Conservation (phyloP, 2,113 vertebrate genomes). For the Ailuropoda melanoleuca region DNA sequence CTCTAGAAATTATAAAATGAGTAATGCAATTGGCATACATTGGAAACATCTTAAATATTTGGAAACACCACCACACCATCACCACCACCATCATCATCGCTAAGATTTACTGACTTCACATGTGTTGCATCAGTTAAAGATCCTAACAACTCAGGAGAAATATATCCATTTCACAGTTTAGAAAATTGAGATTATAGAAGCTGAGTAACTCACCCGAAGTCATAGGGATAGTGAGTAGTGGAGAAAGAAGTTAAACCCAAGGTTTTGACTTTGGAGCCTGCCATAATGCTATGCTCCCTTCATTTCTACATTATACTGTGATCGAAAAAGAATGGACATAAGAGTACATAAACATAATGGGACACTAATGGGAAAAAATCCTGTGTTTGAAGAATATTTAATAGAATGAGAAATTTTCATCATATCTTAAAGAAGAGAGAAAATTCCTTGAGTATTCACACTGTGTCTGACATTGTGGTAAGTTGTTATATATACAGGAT, state of each 20-base stretch:
- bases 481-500: neutral
- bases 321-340: neutral
- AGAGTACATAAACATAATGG: neutral
- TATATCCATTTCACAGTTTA: neutral
- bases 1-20: neutral
- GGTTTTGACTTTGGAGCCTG: neutral
- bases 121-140: neutral
- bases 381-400: neutral
- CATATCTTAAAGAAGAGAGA: neutral
- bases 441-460: neutral
- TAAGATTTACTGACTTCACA: neutral
- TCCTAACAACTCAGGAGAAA: neutral
- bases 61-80: neutral
- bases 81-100: neutral
- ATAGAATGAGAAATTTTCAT: neutral
- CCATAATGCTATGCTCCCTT: neutral
- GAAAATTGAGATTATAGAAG: neutral
- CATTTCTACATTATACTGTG: neutral
- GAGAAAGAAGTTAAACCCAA: neutral
- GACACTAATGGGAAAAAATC: neutral
- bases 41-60: neutral
- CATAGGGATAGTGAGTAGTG: rapidly evolving
- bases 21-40: neutral
- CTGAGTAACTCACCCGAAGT: neutral
- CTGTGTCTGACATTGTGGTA: neutral